These are phyloP conservation scores for Cephalopachus bancanus DNA, from an alignment of 2,797 vertebrate genomes.

Conservation along the genomic window DNA sequence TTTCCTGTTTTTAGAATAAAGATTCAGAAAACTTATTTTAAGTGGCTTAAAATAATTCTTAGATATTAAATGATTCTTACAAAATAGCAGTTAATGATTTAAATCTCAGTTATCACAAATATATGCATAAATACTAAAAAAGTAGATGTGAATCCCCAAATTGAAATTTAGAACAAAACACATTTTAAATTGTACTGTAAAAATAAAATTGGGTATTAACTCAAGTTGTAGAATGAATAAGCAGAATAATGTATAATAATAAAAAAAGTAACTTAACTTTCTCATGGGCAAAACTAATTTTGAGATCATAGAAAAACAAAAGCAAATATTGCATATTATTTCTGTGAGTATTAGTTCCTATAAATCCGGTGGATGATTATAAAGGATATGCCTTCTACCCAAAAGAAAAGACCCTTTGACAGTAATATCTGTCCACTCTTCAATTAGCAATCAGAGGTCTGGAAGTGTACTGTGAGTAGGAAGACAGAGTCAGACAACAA, in stretches of 20 bases:
- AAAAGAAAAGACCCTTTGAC: not conserved
- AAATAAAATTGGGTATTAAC: not conserved
- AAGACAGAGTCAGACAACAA: not conserved
- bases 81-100: slow-evolving; percentile 19
- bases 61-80: slow-evolving; percentile 2
- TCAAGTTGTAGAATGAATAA: not conserved
- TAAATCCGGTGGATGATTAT: not conserved
- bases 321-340: not conserved
- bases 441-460: not conserved
- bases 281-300: not conserved
- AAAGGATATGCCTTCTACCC: not conserved
- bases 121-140: slow-evolving; percentile 24
- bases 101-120: not conserved
- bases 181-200: not conserved
- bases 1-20: not conserved
- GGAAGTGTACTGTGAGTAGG: not conserved
- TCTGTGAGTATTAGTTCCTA: not conserved
- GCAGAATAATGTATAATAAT: not conserved
- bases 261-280: not conserved
- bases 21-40: not conserved
- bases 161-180: not conserved
- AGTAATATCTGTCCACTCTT: not conserved
- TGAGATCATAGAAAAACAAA: not conserved
- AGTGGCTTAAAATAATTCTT: not conserved
- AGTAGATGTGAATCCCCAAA: not conserved